These are phyloP conservation scores for Origma solitaria DNA, from an alignment of 2,113 vertebrate species.

Conservation along the genomic window DNA sequence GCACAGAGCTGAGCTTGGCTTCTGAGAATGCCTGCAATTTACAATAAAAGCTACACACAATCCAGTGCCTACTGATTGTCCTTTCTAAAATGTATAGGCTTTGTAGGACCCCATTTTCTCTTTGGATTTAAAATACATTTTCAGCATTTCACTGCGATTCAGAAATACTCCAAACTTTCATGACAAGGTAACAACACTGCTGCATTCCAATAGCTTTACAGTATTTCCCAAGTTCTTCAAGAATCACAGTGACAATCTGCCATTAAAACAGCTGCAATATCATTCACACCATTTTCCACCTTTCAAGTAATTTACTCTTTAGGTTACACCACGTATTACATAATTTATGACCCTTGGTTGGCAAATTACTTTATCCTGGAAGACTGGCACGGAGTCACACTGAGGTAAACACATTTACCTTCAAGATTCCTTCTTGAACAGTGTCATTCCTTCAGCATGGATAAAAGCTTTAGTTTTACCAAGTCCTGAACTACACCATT, in stretches of 20 bases:
- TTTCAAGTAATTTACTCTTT: conserved; percentile 53
- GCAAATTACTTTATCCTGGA: conserved; percentile 79
- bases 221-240: background rate
- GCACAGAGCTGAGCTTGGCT: background rate
- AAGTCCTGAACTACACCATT: background rate
- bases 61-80: background rate
- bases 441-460: background rate
- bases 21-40: background rate
- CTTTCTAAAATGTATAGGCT: background rate
- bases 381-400: conserved; percentile 70
- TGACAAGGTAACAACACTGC: background rate
- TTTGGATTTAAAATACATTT: background rate
- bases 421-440: background rate
- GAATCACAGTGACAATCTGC: background rate
- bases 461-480: background rate
- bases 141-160: background rate
- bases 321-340: conserved; percentile 79
- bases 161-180: background rate
- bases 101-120: background rate
- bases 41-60: background rate
- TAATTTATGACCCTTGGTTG: conserved; percentile 77
- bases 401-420: conserved; percentile 45
- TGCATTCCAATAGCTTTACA: background rate
- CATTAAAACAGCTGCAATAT: background rate
- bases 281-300: background rate